Percentiles rank a stretch among this genome's conserved stretches.
These are phyloP conservation scores for Trissolcus japonicus DNA, from an alignment of 2,888 invertebrate genomes.

Conservation along the genomic window DNA sequence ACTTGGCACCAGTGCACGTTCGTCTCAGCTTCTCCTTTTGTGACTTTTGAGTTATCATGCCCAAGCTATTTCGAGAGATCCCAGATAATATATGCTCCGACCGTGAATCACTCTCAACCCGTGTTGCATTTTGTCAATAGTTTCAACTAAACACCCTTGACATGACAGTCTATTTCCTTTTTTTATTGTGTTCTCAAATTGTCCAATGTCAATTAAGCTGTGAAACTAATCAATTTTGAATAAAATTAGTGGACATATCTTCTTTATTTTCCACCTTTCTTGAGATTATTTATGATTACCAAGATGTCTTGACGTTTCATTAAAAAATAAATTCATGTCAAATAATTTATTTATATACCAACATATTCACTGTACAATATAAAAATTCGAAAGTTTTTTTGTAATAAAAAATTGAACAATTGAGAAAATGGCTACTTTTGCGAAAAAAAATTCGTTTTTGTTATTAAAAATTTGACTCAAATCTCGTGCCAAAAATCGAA, in stretches of 20 bases:
- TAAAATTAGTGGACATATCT: not conserved
- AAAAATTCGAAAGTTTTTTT: no score
- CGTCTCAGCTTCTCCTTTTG: slow-evolving; percentile 48
- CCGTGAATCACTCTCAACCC: slow-evolving; percentile 49
- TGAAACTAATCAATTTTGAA: not conserved
- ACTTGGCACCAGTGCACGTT: slow-evolving; percentile 56
- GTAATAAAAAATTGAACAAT: no score
- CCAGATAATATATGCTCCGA: slow-evolving; percentile 51
- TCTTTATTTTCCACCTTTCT: no score
- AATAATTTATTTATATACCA: no score
- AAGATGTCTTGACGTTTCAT: no score
- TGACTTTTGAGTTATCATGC: slow-evolving; percentile 55
- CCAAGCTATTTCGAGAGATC: slow-evolving; percentile 52
- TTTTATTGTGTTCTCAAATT: slow-evolving; percentile 5
- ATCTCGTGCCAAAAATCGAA: no score
- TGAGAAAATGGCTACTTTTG: no score
- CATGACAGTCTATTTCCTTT: slow-evolving; percentile 34
- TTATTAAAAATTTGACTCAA: no score
- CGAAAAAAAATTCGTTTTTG: no score
- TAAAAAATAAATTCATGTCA: no score
- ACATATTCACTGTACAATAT: no score
- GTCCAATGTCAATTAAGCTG: not conserved
- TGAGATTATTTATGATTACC: no score
- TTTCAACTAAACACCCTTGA: slow-evolving; percentile 42
- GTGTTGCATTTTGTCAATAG: slow-evolving; percentile 54